These are phyloP conservation scores for Salvelinus fontinalis DNA, from an alignment of 2,113 vertebrate genomes.

Conservation along the genomic window DNA sequence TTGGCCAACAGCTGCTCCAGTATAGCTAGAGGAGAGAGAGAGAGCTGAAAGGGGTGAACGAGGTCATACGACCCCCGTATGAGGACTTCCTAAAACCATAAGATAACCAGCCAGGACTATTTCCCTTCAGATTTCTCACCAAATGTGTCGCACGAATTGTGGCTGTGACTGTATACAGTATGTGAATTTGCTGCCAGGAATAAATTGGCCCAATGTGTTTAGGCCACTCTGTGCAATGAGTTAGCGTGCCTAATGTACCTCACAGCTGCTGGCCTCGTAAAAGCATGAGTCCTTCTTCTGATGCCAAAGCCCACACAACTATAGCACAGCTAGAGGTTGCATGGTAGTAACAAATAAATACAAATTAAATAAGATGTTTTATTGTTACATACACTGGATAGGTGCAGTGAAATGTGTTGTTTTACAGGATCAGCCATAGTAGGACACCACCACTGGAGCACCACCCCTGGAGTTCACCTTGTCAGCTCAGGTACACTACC, in stretches of 20 bases:
- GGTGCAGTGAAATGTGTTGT: too few relatives aligned
- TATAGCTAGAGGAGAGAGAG: neutral
- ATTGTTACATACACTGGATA: too few relatives aligned
- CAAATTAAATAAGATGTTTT: too few relatives aligned
- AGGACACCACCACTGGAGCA: too few relatives aligned
- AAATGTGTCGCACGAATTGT: too few relatives aligned
- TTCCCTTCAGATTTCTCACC: slow-evolving; percentile 8
- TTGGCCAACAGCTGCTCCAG: slow-evolving; percentile 65
- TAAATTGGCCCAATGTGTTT: slow-evolving; percentile 37
- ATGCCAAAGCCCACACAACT: slow-evolving; percentile 55
- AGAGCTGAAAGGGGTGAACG: neutral
- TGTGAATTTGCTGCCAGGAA: slow-evolving; percentile 36
- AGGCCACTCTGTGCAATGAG: slow-evolving; percentile 53
- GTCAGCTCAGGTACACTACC: too few relatives aligned
- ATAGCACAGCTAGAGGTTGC: slow-evolving; percentile 19
- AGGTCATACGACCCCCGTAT: neutral
- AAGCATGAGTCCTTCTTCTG: slow-evolving; percentile 29
- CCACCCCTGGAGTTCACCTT: too few relatives aligned
- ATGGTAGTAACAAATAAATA: neutral
- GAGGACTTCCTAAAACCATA: slow-evolving; percentile 47
- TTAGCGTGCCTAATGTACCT: slow-evolving; percentile 53
- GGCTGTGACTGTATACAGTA: too few relatives aligned
- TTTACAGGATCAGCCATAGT: too few relatives aligned
- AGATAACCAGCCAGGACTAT: slow-evolving; percentile 38
- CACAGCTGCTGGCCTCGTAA: slow-evolving; percentile 48